Evolutionary conservation across 2,797 vertebrate species (phyloP).

Genomic region (Platalea minor): DNA sequence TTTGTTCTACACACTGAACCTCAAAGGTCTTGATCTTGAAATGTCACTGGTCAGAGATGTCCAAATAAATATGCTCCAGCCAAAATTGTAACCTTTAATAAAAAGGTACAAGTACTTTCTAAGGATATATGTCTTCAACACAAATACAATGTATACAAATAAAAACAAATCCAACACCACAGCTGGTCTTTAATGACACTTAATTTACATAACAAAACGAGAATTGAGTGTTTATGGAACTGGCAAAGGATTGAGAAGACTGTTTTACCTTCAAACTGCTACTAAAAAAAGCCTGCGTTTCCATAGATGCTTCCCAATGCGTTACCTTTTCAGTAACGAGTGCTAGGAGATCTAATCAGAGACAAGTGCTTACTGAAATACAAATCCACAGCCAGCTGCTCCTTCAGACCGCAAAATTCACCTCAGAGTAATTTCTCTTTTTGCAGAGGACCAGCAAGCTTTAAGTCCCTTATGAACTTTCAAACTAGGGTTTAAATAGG

Average conservation of each 20-base stretch:
- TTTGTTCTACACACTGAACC: background rate
- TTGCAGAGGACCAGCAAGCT: background rate
- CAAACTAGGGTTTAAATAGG: background rate
- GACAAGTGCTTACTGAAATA: background rate
- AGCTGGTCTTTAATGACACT: background rate
- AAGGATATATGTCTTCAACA: background rate
- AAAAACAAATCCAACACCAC: background rate
- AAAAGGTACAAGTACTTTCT: conserved; percentile 1
- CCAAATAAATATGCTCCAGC: conserved; percentile 44
- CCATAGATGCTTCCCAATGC: background rate
- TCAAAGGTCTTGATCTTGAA: conserved; percentile 54
- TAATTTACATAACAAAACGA: conserved; percentile 12
- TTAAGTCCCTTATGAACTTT: background rate
- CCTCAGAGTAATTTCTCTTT: background rate
- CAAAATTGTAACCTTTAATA: conserved; percentile 55
- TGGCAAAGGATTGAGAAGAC: background rate
- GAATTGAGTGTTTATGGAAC: background rate
- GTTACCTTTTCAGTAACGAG: background rate
- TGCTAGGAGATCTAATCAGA: background rate
- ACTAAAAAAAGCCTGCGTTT: background rate
- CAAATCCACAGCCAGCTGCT: background rate
- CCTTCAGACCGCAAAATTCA: background rate
- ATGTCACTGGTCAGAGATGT: conserved; percentile 50
- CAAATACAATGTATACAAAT: background rate
- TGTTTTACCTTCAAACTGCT: background rate